These are phyloP conservation scores for Elaeidobius kamerunicus DNA, from an alignment of 2,888 invertebrate genomes.

Conservation along the genomic window DNA sequence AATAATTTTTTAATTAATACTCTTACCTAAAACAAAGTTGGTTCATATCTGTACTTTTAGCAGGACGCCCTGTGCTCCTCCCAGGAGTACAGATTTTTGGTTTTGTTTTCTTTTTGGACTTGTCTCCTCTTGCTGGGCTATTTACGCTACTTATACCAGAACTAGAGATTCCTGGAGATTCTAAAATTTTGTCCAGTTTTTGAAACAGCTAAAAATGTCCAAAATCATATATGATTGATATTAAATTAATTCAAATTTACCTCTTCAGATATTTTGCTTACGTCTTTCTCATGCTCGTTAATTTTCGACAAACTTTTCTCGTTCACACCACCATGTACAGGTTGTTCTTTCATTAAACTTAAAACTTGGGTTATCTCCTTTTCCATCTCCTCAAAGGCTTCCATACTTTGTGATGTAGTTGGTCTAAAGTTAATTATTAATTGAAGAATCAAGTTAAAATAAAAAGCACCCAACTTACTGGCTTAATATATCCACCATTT, in stretches of 20 bases:
- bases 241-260: conserved; percentile 10
- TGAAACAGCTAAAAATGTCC: conserved; percentile 28
- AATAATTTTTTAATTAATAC: neutral
- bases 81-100: neutral
- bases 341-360: conserved; percentile 35
- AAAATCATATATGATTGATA: neutral
- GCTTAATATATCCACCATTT: conserved; percentile 37
- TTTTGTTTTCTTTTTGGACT: neutral
- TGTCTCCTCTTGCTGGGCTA: neutral
- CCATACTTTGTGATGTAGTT: conserved; percentile 30
- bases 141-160: conserved; percentile 26
- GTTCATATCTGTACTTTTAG: conserved; percentile 15
- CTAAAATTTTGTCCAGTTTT: conserved; percentile 34
- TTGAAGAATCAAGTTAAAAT: neutral
- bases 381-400: conserved; percentile 41
- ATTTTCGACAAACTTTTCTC: conserved; percentile 1
- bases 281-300: conserved; percentile 10
- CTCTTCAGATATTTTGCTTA: conserved; percentile 23
- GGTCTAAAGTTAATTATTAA: conserved; percentile 20
- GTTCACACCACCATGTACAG: neutral
- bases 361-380: conserved; percentile 41
- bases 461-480: too few species aligned
- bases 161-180: conserved; percentile 28
- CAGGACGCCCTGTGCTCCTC: neutral
- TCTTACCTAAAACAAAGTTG: conserved; percentile 24